Conservation (phyloP, 2,797 vertebrate species). For the Centroberyx gerrardi region DNA sequence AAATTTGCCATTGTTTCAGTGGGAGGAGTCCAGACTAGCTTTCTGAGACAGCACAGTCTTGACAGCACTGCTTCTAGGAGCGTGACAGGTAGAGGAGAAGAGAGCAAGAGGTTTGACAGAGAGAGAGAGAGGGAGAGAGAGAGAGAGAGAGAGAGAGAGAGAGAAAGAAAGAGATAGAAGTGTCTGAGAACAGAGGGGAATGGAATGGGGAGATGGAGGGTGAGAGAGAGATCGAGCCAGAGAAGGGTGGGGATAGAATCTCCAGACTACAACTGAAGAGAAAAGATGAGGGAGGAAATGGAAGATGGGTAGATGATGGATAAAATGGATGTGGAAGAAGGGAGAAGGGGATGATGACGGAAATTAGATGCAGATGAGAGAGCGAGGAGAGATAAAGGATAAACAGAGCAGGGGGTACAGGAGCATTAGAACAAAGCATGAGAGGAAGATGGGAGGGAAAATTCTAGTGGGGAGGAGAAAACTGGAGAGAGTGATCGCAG, state of each 20-base stretch:
- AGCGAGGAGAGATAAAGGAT: conserved; percentile 15
- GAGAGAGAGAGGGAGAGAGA: conserved; percentile 65
- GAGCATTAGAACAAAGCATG: conserved; percentile 10
- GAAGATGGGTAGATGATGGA: conserved; percentile 49
- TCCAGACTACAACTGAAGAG: not conserved
- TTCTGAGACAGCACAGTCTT: conserved; percentile 46
- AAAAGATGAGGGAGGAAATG: conserved; percentile 9
- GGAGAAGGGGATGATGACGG: conserved; percentile 28
- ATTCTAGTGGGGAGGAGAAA: not conserved
- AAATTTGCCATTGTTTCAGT: conserved; percentile 73
- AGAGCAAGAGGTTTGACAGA: conserved; percentile 68
- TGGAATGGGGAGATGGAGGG: too few relatives aligned
- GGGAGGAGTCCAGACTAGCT: conserved; percentile 45
- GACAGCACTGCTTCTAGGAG: conserved; percentile 60
- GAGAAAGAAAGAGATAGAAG: conserved; percentile 46
- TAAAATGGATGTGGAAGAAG: conserved; percentile 19
- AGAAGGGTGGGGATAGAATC: conserved; percentile 12
- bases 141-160: conserved; percentile 37
- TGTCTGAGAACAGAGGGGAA: not conserved
- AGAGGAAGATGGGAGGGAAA: not conserved
- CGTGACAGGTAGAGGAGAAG: conserved; percentile 69
- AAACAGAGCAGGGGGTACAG: conserved; percentile 5
- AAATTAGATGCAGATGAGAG: conserved; percentile 47
- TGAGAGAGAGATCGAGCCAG: not conserved
- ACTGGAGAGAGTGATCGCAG: not conserved